phyloP scores from a whole-genome alignment of 2,888 invertebrate species.

The Hirudinaria manillensis region DNA sequence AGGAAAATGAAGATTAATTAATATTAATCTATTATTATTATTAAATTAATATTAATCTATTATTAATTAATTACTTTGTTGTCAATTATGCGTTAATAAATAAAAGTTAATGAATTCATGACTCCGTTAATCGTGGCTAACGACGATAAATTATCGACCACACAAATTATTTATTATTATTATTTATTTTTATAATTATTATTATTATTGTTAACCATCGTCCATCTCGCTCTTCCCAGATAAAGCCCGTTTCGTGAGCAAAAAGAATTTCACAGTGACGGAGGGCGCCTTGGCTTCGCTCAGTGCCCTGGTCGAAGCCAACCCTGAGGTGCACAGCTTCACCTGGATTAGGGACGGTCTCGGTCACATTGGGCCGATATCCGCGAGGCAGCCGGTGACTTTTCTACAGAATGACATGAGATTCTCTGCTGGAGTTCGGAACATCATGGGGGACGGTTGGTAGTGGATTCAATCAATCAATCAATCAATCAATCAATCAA shows the following conservation, averaged over 20 bases:
- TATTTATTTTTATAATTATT: neutral
- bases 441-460: neutral
- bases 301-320: neutral
- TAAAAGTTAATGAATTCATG: neutral
- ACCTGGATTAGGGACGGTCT: constrained; percentile 12
- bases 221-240: constrained; percentile 17
- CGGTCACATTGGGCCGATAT: constrained; percentile 9
- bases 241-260: constrained; percentile 7
- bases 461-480: no score
- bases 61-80: no score
- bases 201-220: neutral
- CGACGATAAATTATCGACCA: neutral
- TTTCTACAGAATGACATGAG: constrained; percentile 2
- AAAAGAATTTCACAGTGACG: neutral
- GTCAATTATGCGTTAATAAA: no score
- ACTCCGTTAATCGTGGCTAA: neutral
- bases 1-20: neutral
- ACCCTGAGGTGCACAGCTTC: constrained; percentile 16
- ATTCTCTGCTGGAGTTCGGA: constrained; percentile 17
- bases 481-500: no score
- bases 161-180: neutral
- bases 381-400: neutral
- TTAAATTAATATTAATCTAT: no score
- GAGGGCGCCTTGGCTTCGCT: constrained; percentile 14
- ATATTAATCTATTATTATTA: no score